These are phyloP conservation scores for Dipodomys spectabilis DNA, from an alignment of 2,113 vertebrate species.

Conservation along the genomic window DNA sequence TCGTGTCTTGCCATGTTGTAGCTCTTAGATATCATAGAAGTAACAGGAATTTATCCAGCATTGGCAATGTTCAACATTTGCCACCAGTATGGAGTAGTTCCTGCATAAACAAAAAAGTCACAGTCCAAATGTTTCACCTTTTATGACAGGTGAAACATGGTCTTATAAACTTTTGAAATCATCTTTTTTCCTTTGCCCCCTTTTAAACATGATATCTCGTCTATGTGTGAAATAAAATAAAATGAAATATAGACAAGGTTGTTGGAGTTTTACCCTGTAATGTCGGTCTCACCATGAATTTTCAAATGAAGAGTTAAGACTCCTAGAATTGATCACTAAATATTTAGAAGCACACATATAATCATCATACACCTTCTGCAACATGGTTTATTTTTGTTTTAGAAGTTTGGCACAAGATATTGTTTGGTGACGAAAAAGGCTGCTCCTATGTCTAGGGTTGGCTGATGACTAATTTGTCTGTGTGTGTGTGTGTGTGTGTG, in stretches of 20 bases:
- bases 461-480: neutral
- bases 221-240: neutral
- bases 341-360: neutral
- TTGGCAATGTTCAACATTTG: too few species aligned
- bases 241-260: neutral
- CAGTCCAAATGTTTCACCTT: neutral
- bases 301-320: constrained; percentile 17
- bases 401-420: neutral
- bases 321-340: neutral
- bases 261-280: neutral
- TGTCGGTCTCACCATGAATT: neutral
- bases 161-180: neutral
- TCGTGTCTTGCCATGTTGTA: too few species aligned
- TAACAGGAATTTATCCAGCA: neutral
- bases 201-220: neutral
- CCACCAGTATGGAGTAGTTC: rapidly evolving
- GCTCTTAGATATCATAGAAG: neutral
- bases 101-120: rapidly evolving
- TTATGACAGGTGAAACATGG: too few species aligned
- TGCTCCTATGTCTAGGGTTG: neutral
- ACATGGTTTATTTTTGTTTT: constrained; percentile 45
- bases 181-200: neutral
- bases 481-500: neutral
- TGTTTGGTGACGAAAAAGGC: neutral
- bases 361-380: constrained; percentile 13